Percentiles rank a stretch among this genome's conserved stretches.
phyloP scores from a whole-genome alignment of 2,888 invertebrate genomes.

The Volucella inanis region DNA sequence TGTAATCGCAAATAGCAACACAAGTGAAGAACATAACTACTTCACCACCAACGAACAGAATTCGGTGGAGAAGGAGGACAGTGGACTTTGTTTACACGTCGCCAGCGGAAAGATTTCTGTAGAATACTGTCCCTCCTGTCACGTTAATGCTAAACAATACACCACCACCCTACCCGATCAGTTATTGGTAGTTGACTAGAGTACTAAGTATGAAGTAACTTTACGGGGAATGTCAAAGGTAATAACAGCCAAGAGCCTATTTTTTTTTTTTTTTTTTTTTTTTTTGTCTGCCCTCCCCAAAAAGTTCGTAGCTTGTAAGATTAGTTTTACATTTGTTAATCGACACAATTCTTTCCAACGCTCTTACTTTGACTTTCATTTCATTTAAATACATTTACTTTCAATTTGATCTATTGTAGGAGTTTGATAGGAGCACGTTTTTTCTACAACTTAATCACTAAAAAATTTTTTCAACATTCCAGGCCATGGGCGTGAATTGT shows the following conservation, averaged over 20 bases:
- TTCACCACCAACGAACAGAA: slow-evolving; percentile 43
- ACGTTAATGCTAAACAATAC: slow-evolving; percentile 82
- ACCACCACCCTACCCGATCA: slow-evolving; percentile 76
- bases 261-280: too few relatives aligned
- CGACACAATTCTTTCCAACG: slow-evolving; percentile 79
- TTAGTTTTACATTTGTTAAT: slow-evolving; percentile 76
- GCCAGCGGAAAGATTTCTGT: slow-evolving; percentile 85
- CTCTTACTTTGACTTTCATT: slow-evolving; percentile 2
- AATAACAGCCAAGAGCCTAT: slow-evolving; percentile 28
- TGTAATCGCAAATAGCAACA: slow-evolving; percentile 28
- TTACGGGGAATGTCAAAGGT: slow-evolving; percentile 54
- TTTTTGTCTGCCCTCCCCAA: neutral
- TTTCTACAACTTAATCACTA: slow-evolving; percentile 38
- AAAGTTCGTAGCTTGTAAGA: slow-evolving; percentile 53
- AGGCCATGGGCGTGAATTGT: slow-evolving; percentile 63
- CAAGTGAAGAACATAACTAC: slow-evolving; percentile 76
- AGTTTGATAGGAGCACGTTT: slow-evolving; percentile 66
- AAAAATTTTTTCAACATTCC: slow-evolving; percentile 72
- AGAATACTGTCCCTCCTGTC: slow-evolving; percentile 85
- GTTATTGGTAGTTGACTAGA: slow-evolving; percentile 76
- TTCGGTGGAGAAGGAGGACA: slow-evolving; percentile 79
- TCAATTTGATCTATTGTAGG: slow-evolving; percentile 62
- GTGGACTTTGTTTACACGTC: slow-evolving; percentile 85
- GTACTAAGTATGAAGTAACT: slow-evolving; percentile 67
- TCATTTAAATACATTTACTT: neutral